Base-by-base conservation (phyloP, 1,140 invertebrate species). In the Bactericera cockerelli region DNA sequence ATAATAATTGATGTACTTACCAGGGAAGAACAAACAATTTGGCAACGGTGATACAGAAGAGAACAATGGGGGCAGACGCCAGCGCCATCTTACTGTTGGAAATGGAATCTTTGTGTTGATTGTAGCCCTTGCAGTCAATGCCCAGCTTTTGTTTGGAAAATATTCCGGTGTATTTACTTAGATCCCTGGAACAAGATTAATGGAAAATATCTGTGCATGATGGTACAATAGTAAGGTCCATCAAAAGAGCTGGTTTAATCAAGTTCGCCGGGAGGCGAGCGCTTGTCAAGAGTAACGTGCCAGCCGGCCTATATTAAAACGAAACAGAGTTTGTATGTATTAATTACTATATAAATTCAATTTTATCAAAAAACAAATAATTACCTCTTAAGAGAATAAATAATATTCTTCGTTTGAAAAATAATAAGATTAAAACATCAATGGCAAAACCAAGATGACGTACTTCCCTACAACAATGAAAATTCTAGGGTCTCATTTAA, bases 131-230 rank as follows among this genome's bases (percentile, higher is more conserved):
- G 42, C 42, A 49, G n/a, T 49, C 42, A 10, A 22, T 49, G 42
- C 22, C 19, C n/a, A 49, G 42, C 42, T n/a, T 49, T n/a, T 49
- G 4, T n/a, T 49, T 49, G 4, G 42, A 49, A n/a, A 49, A 49
- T 4, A 49, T 49, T 3, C 42, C 42, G 4, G 42, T 49, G 42
- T 49, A 49, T 49, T 49, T 49, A 22, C 42, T 49, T 49, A 49
- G 22, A 49, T 49, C 42, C 42, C 42, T 49, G 42, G 19, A 49
- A 49, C 33, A 36, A n/a, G n/a, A n/a, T n/a, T n/a, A n/a, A n/a
- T n/a, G n/a, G n/a, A n/a, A n/a, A n/a, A n/a, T n/a, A n/a, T n/a
- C n/a, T n/a, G n/a, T n/a, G n/a, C n/a, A n/a, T n/a, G n/a, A n/a
- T n/a, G n/a, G n/a, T n/a, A n/a, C n/a, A 26, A n/a, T 38, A 26